Base-by-base conservation (phyloP, 2,888 invertebrate species). In the Agrypnus murinus region DNA sequence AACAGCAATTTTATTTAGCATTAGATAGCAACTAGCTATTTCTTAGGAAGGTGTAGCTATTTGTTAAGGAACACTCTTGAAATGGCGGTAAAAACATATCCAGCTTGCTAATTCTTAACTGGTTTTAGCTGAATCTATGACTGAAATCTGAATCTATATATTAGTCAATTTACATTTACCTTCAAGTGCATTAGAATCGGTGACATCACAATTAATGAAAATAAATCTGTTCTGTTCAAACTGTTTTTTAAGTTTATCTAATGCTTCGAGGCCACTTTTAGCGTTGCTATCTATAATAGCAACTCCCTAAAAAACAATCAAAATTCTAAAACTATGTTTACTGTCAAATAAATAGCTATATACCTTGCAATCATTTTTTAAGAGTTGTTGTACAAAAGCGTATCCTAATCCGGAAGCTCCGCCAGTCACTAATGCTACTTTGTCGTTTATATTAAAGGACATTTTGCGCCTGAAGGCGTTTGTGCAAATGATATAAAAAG, bases 111-210 rank as follows among this genome's bases (percentile, higher is more conserved):
- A n/a, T n/a, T n/a, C n/a, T n/a, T n/a, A n/a, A n/a, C n/a, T n/a
- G n/a, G n/a, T n/a, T n/a, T n/a, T n/a, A n/a, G n/a, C n/a, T n/a
- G n/a, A n/a, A n/a, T n/a, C n/a, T n/a, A n/a, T n/a, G n/a, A n/a
- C n/a, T n/a, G n/a, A n/a, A n/a, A n/a, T n/a, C n/a, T n/a, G n/a
- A n/a, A 36, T 82, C 5, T 25, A 2, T n/a, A n/a, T n/a, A n/a
- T n/a, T n/a, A n/a, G n/a, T n/a, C n/a, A n/a, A n/a, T n/a, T n/a
- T n/a, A n/a, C n/a, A n/a, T n/a, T n/a, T 83, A 92, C 92, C 91
- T 87, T 92, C 92, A 78, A 92, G 91, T 81, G 92, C 91, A 15
- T 90, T 89, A 79, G 91, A 90, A 82, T 92, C 92, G 0, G 92
- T 92, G 73, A 92, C 92, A 81, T 92, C 92, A 76, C 91, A 91